Evolutionary conservation across 1,140 invertebrate genomes (phyloP), one percentile per base, ranked within the genome.

Genomic region (Dendrolimus punctatus): DNA sequence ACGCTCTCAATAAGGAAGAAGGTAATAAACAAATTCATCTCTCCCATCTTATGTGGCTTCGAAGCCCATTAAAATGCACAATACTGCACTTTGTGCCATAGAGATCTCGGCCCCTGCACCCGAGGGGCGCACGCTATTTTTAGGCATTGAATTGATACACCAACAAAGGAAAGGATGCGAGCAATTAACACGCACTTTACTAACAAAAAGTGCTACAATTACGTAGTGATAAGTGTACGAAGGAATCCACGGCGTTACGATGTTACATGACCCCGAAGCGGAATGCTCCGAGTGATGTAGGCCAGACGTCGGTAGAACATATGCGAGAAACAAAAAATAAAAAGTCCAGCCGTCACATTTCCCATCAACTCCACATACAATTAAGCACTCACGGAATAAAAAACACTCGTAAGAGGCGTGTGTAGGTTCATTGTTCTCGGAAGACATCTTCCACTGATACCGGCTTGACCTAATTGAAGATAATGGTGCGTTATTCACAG

Each of bases 21-120:
- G 78, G 78, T 77, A 86, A 86, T 86, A 86, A 86, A 86, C 79
- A 80, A 84, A 86, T 84, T 84, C 83, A 86, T 80, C 83, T 82
- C 79, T 76, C 73, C 68, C 76, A 80, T 85, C 80, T 84, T 82
- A 81, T 78, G 79, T 73, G 75, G 78, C 80, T 80, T 73, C 70
- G 69, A 65, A 60, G 79, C 63, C 76, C 73, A 80, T 83, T 84
- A 80, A 80, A 85, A 82, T 78, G 80, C 80, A 82, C 80, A 85
- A 85, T 84, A 76, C 80, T 84, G 82, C 77, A 81, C 76, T 85
- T 73, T 76, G 81, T 81, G 71, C 73, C 68, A 74, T 74, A 71
- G 68, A 69, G 61, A 48, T 40, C 23, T 23, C 52, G 64, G 57
- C 56, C 66, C 57, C 60, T 53, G 64, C 58, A 54, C 58, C 61